These are phyloP conservation scores for Xenentodon cancila DNA, from an alignment of 2,797 vertebrate genomes.

Conservation along the genomic window DNA sequence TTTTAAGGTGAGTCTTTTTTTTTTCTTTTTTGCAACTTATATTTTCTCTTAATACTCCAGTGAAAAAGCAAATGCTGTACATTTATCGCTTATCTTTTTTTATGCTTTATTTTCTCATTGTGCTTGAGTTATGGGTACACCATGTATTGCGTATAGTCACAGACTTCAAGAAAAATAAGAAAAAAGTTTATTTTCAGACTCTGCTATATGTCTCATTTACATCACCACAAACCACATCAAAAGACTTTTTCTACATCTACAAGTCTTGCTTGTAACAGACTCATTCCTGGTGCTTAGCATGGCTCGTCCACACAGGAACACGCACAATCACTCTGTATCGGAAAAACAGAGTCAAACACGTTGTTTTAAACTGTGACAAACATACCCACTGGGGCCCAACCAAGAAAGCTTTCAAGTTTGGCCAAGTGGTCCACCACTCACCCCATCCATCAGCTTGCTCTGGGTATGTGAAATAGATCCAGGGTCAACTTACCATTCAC, in stretches of 20 bases:
- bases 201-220: constrained; percentile 50
- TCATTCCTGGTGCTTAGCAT: constrained; percentile 47
- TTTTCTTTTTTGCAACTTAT: constrained; percentile 3
- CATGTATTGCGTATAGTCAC: constrained; percentile 35
- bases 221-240: constrained; percentile 64
- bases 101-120: constrained; percentile 1
- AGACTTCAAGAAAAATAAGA: constrained; percentile 21
- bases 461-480: constrained; percentile 48
- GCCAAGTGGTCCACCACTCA: constrained; percentile 66
- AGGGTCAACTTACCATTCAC: constrained; percentile 54
- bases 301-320: constrained; percentile 20
- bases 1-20: constrained; percentile 14
- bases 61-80: background rate
- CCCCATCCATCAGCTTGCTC: constrained; percentile 66
- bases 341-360: constrained; percentile 53
- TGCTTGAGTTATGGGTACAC: constrained; percentile 12
- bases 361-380: constrained; percentile 62
- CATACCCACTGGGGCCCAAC: constrained; percentile 55
- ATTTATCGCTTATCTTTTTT: constrained; percentile 18
- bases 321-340: constrained; percentile 32
- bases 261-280: constrained; percentile 36
- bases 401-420: constrained; percentile 65
- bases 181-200: constrained; percentile 24
- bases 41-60: background rate
- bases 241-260: constrained; percentile 39